Evolutionary conservation across 1,140 invertebrate species (phyloP), one percentile per base, ranked within the genome.

Genomic region (Littorina saxatilis): DNA sequence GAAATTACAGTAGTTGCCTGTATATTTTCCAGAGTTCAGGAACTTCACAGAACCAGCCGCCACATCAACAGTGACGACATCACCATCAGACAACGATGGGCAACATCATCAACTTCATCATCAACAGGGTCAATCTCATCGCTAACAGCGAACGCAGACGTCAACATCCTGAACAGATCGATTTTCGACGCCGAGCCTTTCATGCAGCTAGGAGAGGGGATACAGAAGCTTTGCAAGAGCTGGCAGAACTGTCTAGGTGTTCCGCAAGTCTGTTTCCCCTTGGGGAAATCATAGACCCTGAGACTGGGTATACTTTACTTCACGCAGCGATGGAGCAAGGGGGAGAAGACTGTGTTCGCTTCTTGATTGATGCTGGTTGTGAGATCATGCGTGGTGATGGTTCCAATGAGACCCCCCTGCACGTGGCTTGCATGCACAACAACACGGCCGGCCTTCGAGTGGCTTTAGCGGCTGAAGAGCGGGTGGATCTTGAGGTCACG

Each of bases 321-420:
- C 66, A 68, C 66, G 66, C 35, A 13, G 66, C 66, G 17, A 68
- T 68, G 66, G 66, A 68, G 66, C 23, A 17, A 17, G 9, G 27
- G n/a, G 66, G 35, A 5, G 35, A 17, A 17, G 66, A 37, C 2
- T 68, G 66, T 4, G 66, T 68, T 32, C 35, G 15, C 11, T 68
- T 68, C 35, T 23, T 68, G 35, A 15, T 68, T 5, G 35, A 15
- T 5, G 35, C 13, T 35, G 32, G 66, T 35, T 68, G 66, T 17
- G 66, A 68, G 13, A 0, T 68, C 7, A 3, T 15, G 13, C 32
- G 23, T 5, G 66, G 63, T 15, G 66, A 68, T 17, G 1, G 23
- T 2, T 68, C 66, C 13, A 3, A 35, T 13, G 66, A 68, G 35
- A 68, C 66, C 7, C 66, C 66, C 29, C 66, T 68, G 32, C 66